Conservation (phyloP, 2,113 vertebrate genomes). For the Scortum barcoo region DNA sequence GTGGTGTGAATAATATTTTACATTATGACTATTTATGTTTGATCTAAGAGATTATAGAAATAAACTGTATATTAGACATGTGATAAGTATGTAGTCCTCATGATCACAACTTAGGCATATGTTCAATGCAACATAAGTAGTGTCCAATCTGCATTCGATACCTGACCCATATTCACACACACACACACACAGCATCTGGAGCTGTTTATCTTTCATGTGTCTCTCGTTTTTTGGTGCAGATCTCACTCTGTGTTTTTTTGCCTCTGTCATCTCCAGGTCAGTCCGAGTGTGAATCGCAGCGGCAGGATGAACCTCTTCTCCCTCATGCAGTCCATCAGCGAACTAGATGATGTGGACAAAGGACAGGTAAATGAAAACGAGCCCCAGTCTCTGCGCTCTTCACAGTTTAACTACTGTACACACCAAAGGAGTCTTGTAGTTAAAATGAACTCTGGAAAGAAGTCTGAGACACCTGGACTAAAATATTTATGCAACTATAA, state of each 20-base stretch:
- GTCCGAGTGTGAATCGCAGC: slow-evolving; percentile 76
- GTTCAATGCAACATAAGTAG: no score
- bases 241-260: neutral
- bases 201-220: neutral
- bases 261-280: slow-evolving; percentile 48
- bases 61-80: no score
- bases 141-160: no score
- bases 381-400: neutral
- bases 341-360: slow-evolving; percentile 83
- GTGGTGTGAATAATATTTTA: no score
- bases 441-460: neutral
- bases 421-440: neutral
- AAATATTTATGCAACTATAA: no score
- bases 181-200: neutral
- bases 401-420: neutral
- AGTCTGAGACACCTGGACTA: no score
- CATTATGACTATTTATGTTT: no score
- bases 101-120: no score
- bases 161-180: neutral
- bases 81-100: no score
- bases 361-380: slow-evolving; percentile 67
- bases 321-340: slow-evolving; percentile 95
- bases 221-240: neutral
- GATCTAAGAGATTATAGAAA: no score
- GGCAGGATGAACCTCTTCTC: slow-evolving; percentile 93